Base-by-base conservation (phyloP, 2,797 vertebrate species). In the Coreius guichenoti region DNA sequence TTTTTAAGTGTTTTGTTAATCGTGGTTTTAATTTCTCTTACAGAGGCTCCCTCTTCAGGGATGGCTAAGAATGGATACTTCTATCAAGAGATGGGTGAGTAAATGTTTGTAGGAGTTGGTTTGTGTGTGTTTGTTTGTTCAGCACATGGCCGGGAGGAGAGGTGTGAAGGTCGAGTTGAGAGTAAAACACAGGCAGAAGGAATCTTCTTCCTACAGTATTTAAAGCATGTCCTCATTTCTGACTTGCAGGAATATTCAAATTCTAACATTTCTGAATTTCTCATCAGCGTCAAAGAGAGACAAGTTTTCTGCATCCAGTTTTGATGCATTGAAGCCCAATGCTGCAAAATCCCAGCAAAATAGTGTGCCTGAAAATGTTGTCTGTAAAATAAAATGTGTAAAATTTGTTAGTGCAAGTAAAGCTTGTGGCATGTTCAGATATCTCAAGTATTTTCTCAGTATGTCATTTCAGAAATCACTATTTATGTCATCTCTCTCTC, bases 61-160 rank as follows among this genome's bases (percentile, higher is more conserved):
- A 98, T 98, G 97, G 97, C 98, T 90, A 97, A 97, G 93, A 97
- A 98, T 94, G 97, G 97, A 92, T 97, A 96, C 94, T 95, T 96
- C 93, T 97, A 97, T 93, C 97, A 98, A 95, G 97, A 98, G 94
- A 97, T 96, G 92, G 97, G 97, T 96, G 95, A 97, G 97, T 96
- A 54, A 74, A 80, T 88, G 80, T 89, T 47, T 75, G 31, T 51
- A 79, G n/a, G 16, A 72, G 78, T 58, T 83, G 23, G 61, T 68
- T 70, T 63, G 49, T 88, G 74, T 82, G 63, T 80, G 61, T 47
- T 56, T 69, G 75, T 45, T 74, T 79, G 56, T 82, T 51, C 54
- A 63, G 79, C 54, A 68, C 70, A 65, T 80, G 58, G 31, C 54
- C 4, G 6, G n/a, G 31, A 58, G 31, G 43, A 73, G 47, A 72